phyloP scores from a whole-genome alignment of 64 coral and sea anemone species.

The Dendronephthya gigantea region DNA sequence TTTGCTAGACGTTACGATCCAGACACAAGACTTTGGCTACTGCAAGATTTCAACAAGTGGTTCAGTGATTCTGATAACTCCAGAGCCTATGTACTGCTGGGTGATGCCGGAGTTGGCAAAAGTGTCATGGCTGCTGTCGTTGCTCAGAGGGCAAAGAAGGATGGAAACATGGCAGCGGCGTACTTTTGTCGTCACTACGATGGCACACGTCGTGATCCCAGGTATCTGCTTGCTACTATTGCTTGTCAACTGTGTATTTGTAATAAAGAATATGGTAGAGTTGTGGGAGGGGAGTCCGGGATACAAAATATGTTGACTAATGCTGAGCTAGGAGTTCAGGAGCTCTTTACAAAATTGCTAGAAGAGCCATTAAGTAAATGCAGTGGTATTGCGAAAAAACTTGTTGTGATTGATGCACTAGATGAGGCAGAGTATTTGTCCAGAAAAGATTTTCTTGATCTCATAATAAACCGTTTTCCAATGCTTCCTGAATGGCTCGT shows the following conservation, averaged over 20 bases:
- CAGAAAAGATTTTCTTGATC: constrained; percentile 24
- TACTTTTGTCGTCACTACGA: constrained; percentile 25
- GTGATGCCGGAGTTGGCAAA: constrained; percentile 48
- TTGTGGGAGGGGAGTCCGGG: constrained; percentile 8
- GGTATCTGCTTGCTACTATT: constrained; percentile 18
- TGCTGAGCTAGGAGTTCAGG: not conserved
- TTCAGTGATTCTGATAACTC: constrained; percentile 29
- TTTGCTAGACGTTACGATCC: constrained; percentile 15
- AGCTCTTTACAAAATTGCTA: constrained; percentile 24
- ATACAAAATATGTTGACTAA: not conserved
- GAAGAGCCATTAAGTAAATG: constrained; percentile 17
- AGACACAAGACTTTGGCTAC: constrained; percentile 34
- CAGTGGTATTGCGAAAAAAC: not conserved
- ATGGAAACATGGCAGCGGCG: not conserved
- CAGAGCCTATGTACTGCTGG: constrained; percentile 42
- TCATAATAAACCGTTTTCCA: not conserved
- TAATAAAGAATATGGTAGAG: not conserved
- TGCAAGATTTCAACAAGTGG: constrained; percentile 30
- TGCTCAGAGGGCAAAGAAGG: not conserved
- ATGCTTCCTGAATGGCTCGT: not conserved
- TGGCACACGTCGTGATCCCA: constrained; percentile 25
- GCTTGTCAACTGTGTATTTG: constrained; percentile 5
- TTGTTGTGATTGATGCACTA: constrained; percentile 29
- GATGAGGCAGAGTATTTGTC: constrained; percentile 27
- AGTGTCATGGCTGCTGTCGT: constrained; percentile 43